Evolutionary conservation across 2,113 vertebrate genomes (phyloP).

Genomic region (Cygnus atratus): DNA sequence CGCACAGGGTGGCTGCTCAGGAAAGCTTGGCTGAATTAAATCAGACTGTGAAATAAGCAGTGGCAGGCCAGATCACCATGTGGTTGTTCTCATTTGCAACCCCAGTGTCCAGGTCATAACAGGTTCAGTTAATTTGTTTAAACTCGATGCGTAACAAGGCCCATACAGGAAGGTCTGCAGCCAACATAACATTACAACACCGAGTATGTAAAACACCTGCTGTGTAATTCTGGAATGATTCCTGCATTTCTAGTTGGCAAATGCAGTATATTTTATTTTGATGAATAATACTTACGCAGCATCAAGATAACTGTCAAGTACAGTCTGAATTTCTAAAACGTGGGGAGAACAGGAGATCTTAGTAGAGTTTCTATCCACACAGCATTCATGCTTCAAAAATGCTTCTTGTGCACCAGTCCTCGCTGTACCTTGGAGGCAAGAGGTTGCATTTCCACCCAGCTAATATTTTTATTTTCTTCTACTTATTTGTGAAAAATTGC

Average conservation of each 20-base stretch:
- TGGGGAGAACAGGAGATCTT: conserved; percentile 3
- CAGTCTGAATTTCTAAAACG: not conserved
- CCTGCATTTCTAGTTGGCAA: not conserved
- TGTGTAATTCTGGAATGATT: not conserved
- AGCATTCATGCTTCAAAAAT: conserved; percentile 1
- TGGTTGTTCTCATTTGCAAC: not conserved
- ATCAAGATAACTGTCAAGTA: not conserved
- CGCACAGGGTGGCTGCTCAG: not conserved
- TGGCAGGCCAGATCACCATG: not conserved
- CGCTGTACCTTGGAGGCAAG: not conserved
- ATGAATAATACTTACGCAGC: not conserved
- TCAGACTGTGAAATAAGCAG: not conserved
- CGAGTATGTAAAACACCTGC: not conserved
- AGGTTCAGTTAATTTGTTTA: conserved; percentile 23
- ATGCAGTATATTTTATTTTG: not conserved
- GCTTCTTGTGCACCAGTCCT: not conserved
- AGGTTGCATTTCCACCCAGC: not conserved
- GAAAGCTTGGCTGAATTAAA: not conserved
- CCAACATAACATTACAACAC: not conserved
- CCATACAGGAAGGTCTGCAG: conserved; percentile 31
- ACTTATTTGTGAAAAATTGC: not conserved
- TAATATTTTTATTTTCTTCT: not conserved
- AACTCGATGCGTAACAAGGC: conserved; percentile 23
- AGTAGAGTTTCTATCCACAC: not conserved
- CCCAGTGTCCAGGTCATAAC: accelerated